phyloP scores from a whole-genome alignment of 2,888 invertebrate genomes.

The Cacoxenus indagator region DNA sequence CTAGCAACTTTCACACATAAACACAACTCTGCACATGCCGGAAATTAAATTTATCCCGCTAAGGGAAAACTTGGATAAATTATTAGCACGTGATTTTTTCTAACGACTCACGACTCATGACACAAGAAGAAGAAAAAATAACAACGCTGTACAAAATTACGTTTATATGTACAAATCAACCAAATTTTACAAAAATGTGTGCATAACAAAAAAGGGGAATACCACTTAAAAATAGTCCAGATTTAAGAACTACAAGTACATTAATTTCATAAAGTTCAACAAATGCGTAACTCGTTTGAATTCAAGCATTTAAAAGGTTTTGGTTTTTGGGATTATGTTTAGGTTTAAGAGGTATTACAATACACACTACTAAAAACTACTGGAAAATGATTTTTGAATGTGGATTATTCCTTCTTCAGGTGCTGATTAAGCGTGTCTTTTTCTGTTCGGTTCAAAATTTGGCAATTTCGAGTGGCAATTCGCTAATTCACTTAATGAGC shows the following conservation, averaged over 20 bases:
- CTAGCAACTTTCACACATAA: slow-evolving; percentile 39
- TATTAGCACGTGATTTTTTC: slow-evolving; percentile 19
- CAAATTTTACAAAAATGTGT: not conserved
- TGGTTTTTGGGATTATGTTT: slow-evolving; percentile 27
- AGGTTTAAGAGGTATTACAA: not conserved
- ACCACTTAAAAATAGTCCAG: slow-evolving; percentile 17
- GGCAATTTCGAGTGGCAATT: slow-evolving; percentile 1
- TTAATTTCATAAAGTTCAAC: no score
- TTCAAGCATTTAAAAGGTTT: no score
- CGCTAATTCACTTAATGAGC: slow-evolving; percentile 20
- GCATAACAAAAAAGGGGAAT: not conserved
- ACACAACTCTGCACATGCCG: slow-evolving; percentile 48
- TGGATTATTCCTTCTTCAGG: no score
- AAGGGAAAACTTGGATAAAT: slow-evolving; percentile 70
- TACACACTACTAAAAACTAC: slow-evolving; percentile 38
- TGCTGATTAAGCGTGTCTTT: slow-evolving; percentile 36
- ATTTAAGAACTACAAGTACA: slow-evolving; percentile 39
- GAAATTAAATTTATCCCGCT: slow-evolving; percentile 69
- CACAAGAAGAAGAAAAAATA: slow-evolving; percentile 40
- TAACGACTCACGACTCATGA: slow-evolving; percentile 22
- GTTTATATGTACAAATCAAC: slow-evolving; percentile 33
- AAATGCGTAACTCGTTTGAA: no score
- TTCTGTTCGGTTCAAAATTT: slow-evolving; percentile 1
- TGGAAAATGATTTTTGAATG: slow-evolving; percentile 35
- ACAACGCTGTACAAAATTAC: slow-evolving; percentile 30